These are phyloP conservation scores for Frankliniella fusca DNA, from an alignment of 2,888 invertebrate genomes.

Conservation along the genomic window DNA sequence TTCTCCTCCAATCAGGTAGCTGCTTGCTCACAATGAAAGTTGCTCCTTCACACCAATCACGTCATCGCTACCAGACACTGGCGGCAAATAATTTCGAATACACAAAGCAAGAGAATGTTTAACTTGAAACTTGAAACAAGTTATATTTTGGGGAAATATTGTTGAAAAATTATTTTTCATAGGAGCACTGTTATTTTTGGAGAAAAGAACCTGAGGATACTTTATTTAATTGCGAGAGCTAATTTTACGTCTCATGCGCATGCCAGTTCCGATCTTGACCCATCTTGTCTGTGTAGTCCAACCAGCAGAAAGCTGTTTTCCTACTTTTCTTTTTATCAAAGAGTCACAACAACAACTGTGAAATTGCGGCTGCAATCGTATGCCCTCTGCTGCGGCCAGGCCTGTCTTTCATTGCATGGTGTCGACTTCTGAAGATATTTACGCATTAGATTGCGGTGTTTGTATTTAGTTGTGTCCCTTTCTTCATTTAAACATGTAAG, in stretches of 20 bases:
- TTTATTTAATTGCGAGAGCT: no score
- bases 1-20: constrained; percentile 52
- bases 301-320: constrained; percentile 12
- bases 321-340: background rate
- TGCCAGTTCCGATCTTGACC: background rate
- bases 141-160: no score
- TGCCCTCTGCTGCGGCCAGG: constrained; percentile 7
- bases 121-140: background rate
- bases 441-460: background rate
- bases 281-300: background rate
- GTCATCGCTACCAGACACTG: background rate
- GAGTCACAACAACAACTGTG: constrained; percentile 25
- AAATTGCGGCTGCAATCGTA: background rate
- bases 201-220: no score
- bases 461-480: background rate
- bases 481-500: background rate
- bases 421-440: no score
- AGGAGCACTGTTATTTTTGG: no score
- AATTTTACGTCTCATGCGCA: background rate
- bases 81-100: constrained; percentile 17
- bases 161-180: no score
- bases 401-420: background rate
- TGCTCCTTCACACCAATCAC: background rate
- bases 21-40: constrained; percentile 8
- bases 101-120: constrained; percentile 4